Base-by-base conservation (phyloP, 1,140 invertebrate genomes). In the Drosophila persimilis region DNA sequence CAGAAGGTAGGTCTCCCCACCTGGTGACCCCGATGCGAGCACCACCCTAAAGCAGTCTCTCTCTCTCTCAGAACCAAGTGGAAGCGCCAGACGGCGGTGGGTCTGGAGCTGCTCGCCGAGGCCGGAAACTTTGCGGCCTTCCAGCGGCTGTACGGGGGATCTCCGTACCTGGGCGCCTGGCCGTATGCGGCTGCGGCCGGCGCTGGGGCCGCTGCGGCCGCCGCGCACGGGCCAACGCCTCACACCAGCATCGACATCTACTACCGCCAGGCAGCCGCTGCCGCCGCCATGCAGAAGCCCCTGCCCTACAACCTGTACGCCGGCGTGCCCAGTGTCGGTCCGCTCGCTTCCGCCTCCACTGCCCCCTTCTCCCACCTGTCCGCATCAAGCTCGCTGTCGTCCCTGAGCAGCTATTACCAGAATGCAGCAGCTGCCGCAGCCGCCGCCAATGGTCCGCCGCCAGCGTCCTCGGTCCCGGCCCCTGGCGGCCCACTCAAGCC, bases 41-140 rank as follows among this genome's bases (percentile, higher is more conserved):
- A 39, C 11, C 11, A 13, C 11, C 35, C 35, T 39, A 39, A 39
- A 11, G 31, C 9, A 11, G 3, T 11, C 35, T 13, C 11, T 13
- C 35, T 39, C 35, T 39, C 31, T 11, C 35, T 39, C 31, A 99
- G 98, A 93, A 99, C 99, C 83, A 99, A 99, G 93, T 99, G 98
- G 98, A 99, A 99, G 92, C 94, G 99, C 6, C 99, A 99, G 92
- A 99, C 98, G 2, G 98, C 98, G 0, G 98, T 99, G 0, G 98
- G 98, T 0, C 92, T 99, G 69, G 99, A 99, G 91, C 94, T 99
- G 17, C 92, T 99, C 56, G 97, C 98, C 0, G 98, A 99, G 91
- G 97, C 98, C 0, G 97, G 97, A 6, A 99, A 99, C 92, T 98
- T 98, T 91, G 98, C 98, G 0, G 98, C 98, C 2, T 97, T 99